Evolutionary conservation across 2,113 vertebrate species (phyloP).

Genomic region (Daphoenositta chrysoptera): DNA sequence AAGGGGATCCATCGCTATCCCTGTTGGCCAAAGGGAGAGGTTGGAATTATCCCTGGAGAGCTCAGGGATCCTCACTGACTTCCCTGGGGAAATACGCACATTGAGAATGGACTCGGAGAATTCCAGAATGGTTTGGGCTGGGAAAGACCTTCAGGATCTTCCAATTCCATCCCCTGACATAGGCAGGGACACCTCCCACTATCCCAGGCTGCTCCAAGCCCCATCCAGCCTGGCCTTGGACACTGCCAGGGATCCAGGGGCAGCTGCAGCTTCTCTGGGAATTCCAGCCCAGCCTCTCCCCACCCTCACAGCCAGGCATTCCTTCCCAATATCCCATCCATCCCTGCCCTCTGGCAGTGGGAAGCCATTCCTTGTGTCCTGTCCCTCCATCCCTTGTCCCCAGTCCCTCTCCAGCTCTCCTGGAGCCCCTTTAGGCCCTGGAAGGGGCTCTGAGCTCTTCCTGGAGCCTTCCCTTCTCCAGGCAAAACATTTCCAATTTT

Average conservation of each 20-base stretch:
- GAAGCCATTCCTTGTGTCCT: not conserved
- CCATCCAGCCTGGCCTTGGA: rapidly evolving
- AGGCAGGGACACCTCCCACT: not conserved
- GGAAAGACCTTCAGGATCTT: not conserved
- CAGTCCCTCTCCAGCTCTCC: not conserved
- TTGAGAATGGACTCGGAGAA: rapidly evolving
- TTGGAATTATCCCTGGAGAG: not conserved
- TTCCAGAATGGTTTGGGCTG: not conserved
- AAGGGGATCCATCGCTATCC: not conserved
- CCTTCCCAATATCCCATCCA: not conserved
- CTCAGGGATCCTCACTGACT: not conserved
- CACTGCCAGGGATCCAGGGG: not conserved
- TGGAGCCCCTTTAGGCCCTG: not conserved
- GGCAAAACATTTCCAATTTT: not conserved
- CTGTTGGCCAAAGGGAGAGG: not conserved
- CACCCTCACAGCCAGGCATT: not conserved
- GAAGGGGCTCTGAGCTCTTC: not conserved
- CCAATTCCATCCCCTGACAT: rapidly evolving
- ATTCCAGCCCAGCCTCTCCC: not conserved
- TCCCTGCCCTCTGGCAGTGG: not conserved
- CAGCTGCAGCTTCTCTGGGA: not conserved
- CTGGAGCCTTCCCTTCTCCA: not conserved
- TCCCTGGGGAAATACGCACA: not conserved
- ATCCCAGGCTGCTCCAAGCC: not conserved
- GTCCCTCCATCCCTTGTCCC: not conserved